Percentiles rank a stretch among this genome's conserved stretches.
Conservation (phyloP, 2,113 vertebrate genomes). For the Ophiodon elongatus region DNA sequence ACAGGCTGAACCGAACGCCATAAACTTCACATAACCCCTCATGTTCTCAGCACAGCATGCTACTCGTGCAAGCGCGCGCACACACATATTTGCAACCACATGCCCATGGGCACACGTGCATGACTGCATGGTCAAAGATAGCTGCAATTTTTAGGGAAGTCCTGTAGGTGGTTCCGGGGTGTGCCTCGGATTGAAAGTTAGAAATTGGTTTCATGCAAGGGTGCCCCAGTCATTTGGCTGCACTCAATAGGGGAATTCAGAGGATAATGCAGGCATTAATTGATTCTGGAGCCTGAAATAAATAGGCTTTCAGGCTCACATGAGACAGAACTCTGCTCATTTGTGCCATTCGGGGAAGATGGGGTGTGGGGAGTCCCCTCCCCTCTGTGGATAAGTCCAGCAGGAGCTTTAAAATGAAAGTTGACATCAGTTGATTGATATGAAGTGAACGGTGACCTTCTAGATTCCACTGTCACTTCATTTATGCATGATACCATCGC, state of each 20-base stretch:
- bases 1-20: conserved; percentile 24
- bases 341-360: conserved; percentile 52
- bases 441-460: conserved; percentile 73
- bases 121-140: conserved; percentile 33
- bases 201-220: conserved; percentile 85
- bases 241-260: conserved; percentile 81
- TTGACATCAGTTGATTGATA: conserved; percentile 73
- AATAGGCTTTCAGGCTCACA: conserved; percentile 76
- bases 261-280: conserved; percentile 85
- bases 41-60: conserved; percentile 3
- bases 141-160: conserved; percentile 56
- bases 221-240: conserved; percentile 78
- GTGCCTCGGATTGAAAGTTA: conserved; percentile 74
- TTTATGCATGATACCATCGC: conserved; percentile 49
- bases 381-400: conserved; percentile 46
- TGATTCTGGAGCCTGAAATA: conserved; percentile 84
- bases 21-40: conserved; percentile 30
- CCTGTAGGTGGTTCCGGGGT: conserved; percentile 70
- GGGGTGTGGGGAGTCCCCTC: conserved; percentile 4
- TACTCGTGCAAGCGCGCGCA: neutral
- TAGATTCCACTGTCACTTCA: conserved; percentile 62
- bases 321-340: conserved; percentile 63
- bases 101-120: neutral
- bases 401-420: conserved; percentile 59
- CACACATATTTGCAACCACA: neutral